phyloP scores from a whole-genome alignment of 2,797 vertebrate species.

The Spheniscus humboldti region DNA sequence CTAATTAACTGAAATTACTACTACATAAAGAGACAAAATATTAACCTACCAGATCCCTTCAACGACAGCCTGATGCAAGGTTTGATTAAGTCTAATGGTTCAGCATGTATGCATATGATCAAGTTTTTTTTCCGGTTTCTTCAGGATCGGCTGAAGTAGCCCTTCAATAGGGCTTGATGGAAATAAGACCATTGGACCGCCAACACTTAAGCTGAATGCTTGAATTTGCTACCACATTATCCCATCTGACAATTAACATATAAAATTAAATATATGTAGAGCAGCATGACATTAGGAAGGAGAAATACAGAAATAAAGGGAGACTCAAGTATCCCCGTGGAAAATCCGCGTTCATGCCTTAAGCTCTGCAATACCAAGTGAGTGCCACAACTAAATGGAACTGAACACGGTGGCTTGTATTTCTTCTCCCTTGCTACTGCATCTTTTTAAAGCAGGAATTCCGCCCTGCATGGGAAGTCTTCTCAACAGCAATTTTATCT shows the following conservation, averaged over 20 bases:
- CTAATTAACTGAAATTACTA: slow-evolving; percentile 31
- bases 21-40: background rate
- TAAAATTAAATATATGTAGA: background rate
- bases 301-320: background rate
- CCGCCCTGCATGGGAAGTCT: background rate
- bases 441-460: background rate
- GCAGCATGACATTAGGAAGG: background rate
- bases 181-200: background rate
- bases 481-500: background rate
- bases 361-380: background rate
- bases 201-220: background rate
- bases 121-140: background rate
- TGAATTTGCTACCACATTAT: background rate
- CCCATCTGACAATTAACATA: background rate
- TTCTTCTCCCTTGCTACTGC: background rate
- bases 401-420: background rate
- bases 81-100: background rate
- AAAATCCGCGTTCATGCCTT: background rate
- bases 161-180: background rate
- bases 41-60: background rate
- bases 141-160: background rate
- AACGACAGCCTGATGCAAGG: background rate
- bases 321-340: accelerated
- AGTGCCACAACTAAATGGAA: background rate
- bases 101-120: accelerated